Base-by-base conservation (phyloP, 2,888 invertebrate genomes). In the Saturnia pavonia region DNA sequence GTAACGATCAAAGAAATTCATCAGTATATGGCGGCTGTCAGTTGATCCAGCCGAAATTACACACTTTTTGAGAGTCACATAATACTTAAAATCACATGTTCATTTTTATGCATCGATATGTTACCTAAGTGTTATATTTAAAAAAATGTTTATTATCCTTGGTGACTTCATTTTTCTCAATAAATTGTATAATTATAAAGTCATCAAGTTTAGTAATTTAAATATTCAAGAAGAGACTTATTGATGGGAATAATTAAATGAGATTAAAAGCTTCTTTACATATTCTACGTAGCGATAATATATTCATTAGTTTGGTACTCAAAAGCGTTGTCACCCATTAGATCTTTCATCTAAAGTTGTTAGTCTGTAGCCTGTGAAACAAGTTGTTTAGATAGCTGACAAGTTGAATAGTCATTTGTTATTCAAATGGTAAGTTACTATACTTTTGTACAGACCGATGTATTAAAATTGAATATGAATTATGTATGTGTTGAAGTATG, bases 181-280 rank as follows among this genome's bases (percentile, higher is more conserved):
- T 48, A 19, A 16, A 48, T 48, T 48, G 16, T 19, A 19, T 48
- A 48, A 48, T 48, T 48, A 48, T 70, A 67, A 57, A 77, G 73
- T 74, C 76, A 78, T 73, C 74, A 77, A 71, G 79, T 82, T 83
- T 78, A 51, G 57, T 81, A 76, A 77, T 84, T 86, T 91, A 89
- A 91, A 91, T 91, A 91, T 91, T 91, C 91, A 91, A 77, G 76
- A 85, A 83, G 76, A 76, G 84, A 82, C 86, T 88, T n/a, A n/a
- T n/a, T 85, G 84, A 87, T 82, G 85, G 82, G 89, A 87, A 89
- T 90, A 90, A 91, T 92, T 88, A 90, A 92, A 91, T 86, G 86
- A 85, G 82, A 87, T 85, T 90, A 89, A 89, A 34, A 91, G 90
- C 86, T 87, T 91, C 87, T 87, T 92, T 89, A 88, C 83, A 88